Evolutionary conservation across 2,113 vertebrate species (phyloP), one percentile per base, ranked within the genome.

Genomic region (Antennarius striatus): DNA sequence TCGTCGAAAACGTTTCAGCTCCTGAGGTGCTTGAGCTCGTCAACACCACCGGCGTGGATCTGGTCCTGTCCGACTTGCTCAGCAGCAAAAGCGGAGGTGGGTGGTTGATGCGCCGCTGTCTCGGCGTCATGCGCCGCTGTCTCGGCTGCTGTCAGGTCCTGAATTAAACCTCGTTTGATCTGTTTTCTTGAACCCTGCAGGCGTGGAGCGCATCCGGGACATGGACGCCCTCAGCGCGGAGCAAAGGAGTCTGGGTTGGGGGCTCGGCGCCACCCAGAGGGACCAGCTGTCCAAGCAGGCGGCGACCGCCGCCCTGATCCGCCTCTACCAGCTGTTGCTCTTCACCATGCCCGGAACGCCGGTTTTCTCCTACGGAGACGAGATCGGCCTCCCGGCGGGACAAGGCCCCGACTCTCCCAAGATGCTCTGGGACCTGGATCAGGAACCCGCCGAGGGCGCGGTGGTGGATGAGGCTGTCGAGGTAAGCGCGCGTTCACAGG

Each of bases 321-420:
- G 82, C 0, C 92, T 96, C 0, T 94, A 94, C 79, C 94, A 96
- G 39, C 82, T 94, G 50, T 86, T 97, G 55, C 75, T 96, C 7
- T 94, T 96, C 73, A 95, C 95, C 1, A 75, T 96, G 49, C 94
- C 93, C 0, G 95, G 95, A 28, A 97, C 94, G 0, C 95, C 96
- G 0, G 85, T 96, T 51, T 94, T 95, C 43, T 93, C 75, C 47
- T 95, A 92, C 0, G 96, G 96, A 3, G 95, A 96, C 8, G 95
- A 96, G 79, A 92, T 97, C 1, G 95, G 94, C 29, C 88, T 97
- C 12, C 42, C 51, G 8, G 61, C 69, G 13, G 10, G 0, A 11
- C 3, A 88, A 86, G 73, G 53, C 50, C 1, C 0, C 6, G 7
- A 8, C 7, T 10, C 28, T 57, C 75, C 84, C 1, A 75, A 75